Base-by-base conservation (phyloP, 2,113 vertebrate genomes). In the Glaucomys volans region DNA sequence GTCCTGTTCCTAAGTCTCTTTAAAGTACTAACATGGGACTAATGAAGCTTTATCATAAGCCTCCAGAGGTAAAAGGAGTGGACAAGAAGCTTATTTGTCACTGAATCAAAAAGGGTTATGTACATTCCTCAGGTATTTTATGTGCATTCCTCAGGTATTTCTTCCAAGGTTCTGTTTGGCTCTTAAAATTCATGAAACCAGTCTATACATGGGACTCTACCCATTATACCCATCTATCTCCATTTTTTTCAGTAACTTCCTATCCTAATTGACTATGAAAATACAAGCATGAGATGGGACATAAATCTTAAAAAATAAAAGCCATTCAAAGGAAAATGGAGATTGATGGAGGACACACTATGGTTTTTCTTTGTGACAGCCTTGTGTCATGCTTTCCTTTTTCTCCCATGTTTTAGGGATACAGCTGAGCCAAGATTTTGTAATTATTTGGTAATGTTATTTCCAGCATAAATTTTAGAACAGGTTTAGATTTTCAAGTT, bases 281-380 rank as follows among this genome's bases (percentile, higher is more conserved):
- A 96, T 26, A 50, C 11, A 84, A 74, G 28, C 71, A 52, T 12
- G 16, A 71, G 54, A 66, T 47, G 59, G 26, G 52, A 71, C 10
- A 66, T 32, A 75, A 64, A 79, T 74, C 62, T 82, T n/a, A 67
- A 64, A 91, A 94, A 57, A 82, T 47, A 24, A 40, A 95, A 80
- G 35, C 17, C 26, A 47, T 47, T 95, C 11, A 82, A 81, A 82
- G 32, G 16, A 69, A 22, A 87, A 77, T 40, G 24, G 67, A 74
- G 1, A 7, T 50, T 77, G 47, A 54, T 64, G 26, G 7, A 77
- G 20, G 44, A 2, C 22, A 10, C 44, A 30, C 47, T 69, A 84
- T 59, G 9, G 20, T 95, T 83, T 35, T 26, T 89, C 10, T 93
- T 54, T 91, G 8, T 42, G 79, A 86, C 17, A 81, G 8, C 11